Evolutionary conservation across 2,113 vertebrate species (phyloP).

Genomic region (Tragelaphus strepsiceros): DNA sequence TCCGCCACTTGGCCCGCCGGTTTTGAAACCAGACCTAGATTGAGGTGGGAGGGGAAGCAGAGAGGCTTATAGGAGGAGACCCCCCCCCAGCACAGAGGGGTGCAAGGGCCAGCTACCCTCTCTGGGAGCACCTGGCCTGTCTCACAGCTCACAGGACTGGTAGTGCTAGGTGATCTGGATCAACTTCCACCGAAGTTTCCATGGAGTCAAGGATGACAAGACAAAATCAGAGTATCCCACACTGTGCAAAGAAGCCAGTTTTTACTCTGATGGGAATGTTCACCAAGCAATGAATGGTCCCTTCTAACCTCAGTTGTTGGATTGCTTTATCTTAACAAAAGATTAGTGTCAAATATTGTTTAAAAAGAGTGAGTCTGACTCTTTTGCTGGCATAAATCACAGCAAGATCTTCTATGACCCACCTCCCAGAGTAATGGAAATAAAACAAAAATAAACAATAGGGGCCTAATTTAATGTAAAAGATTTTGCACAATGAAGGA

Average conservation of each 20-base stretch:
- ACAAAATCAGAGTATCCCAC: neutral
- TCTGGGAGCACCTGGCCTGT: neutral
- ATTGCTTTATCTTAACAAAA: neutral
- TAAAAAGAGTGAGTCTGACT: neutral
- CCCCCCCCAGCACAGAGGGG: neutral
- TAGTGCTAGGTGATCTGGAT: neutral
- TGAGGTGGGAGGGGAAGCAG: neutral
- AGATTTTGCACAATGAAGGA: neutral
- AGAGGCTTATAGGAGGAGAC: neutral
- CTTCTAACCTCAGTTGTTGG: neutral
- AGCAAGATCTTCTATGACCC: neutral
- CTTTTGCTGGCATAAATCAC: too few relatives aligned
- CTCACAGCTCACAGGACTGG: neutral
- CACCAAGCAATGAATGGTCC: neutral
- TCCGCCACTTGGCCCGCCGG: conserved; percentile 95
- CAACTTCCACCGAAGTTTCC: neutral
- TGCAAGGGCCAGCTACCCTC: neutral
- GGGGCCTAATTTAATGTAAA: neutral
- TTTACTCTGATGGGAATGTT: neutral
- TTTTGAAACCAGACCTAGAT: conserved; percentile 98
- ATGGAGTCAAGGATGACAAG: neutral
- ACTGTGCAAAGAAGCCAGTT: neutral
- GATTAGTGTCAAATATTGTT: neutral
- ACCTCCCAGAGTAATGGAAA: neutral
- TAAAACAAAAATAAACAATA: neutral